Evolutionary conservation across 2,888 invertebrate species (phyloP).

Genomic region (Drosophila mayaguana): DNA sequence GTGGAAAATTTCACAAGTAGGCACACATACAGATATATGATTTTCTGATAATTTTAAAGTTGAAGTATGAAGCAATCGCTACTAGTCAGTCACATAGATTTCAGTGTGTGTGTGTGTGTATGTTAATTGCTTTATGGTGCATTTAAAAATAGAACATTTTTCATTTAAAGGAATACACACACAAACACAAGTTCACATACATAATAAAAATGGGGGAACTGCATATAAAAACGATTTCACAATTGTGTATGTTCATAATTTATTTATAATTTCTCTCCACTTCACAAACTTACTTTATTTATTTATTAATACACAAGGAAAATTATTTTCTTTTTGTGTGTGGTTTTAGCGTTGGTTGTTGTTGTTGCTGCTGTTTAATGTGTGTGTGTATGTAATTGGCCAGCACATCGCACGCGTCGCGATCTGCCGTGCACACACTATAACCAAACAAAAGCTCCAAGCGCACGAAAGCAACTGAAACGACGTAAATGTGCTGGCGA

Average conservation of each 20-base stretch:
- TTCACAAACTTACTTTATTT: slow-evolving; percentile 63
- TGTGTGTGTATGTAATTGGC: slow-evolving; percentile 41
- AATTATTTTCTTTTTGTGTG: slow-evolving; percentile 56
- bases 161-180: slow-evolving; percentile 54
- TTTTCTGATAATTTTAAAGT: slow-evolving; percentile 73
- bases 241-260: slow-evolving; percentile 38
- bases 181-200: slow-evolving; percentile 11
- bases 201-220: slow-evolving; percentile 37
- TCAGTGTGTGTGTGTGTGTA: slow-evolving; percentile 8
- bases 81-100: slow-evolving; percentile 33
- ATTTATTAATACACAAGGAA: slow-evolving; percentile 50
- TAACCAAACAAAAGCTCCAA: slow-evolving; percentile 84
- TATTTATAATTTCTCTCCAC: slow-evolving; percentile 36
- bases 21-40: slow-evolving; percentile 46
- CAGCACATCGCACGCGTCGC: slow-evolving; percentile 76
- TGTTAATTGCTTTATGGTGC: slow-evolving; percentile 54
- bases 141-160: slow-evolving; percentile 76
- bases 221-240: slow-evolving; percentile 74
- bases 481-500: slow-evolving; percentile 70
- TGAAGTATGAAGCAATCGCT: slow-evolving; percentile 71
- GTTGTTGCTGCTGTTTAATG: slow-evolving; percentile 31
- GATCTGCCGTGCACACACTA: slow-evolving; percentile 77
- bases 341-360: slow-evolving; percentile 27
- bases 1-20: slow-evolving; percentile 77
- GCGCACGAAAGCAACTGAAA: slow-evolving; percentile 82